Conservation (phyloP, 1,140 invertebrate genomes). For the Drosophila persimilis region DNA sequence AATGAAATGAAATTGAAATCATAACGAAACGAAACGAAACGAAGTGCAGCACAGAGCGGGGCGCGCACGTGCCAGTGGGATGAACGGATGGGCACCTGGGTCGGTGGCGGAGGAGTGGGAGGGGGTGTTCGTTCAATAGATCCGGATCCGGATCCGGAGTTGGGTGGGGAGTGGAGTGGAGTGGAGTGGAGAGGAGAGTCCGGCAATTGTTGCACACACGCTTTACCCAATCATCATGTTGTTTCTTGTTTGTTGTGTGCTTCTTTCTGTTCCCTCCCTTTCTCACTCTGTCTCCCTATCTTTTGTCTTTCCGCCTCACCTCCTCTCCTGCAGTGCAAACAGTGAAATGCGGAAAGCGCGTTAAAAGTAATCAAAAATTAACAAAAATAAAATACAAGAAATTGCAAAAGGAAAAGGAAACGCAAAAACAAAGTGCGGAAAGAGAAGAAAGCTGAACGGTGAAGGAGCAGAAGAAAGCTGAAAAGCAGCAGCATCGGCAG, state of each 20-base stretch:
- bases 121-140: neutral
- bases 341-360: slow-evolving; percentile 59
- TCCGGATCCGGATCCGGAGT: slow-evolving; percentile 4
- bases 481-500: neutral
- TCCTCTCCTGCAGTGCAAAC: slow-evolving; percentile 49
- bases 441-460: neutral
- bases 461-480: slow-evolving; percentile 11
- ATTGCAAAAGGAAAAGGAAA: slow-evolving; percentile 11
- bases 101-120: neutral
- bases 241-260: slow-evolving; percentile 56
- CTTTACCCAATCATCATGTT: slow-evolving; percentile 24
- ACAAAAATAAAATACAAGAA: slow-evolving; percentile 14
- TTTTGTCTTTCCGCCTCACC: neutral
- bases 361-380: slow-evolving; percentile 36
- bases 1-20: no score
- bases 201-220: slow-evolving; percentile 44
- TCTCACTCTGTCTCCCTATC: neutral
- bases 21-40: no score
- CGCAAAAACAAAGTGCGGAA: slow-evolving; percentile 1
- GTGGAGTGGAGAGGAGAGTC: neutral
- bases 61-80: slow-evolving; percentile 5
- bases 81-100: neutral
- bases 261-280: slow-evolving; percentile 23
- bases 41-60: slow-evolving; percentile 19
- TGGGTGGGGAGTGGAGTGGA: slow-evolving; percentile 5